Evolutionary conservation across 2,888 invertebrate genomes (phyloP), one percentile per base, ranked within the genome.

Genomic region (Beris morrisii): DNA sequence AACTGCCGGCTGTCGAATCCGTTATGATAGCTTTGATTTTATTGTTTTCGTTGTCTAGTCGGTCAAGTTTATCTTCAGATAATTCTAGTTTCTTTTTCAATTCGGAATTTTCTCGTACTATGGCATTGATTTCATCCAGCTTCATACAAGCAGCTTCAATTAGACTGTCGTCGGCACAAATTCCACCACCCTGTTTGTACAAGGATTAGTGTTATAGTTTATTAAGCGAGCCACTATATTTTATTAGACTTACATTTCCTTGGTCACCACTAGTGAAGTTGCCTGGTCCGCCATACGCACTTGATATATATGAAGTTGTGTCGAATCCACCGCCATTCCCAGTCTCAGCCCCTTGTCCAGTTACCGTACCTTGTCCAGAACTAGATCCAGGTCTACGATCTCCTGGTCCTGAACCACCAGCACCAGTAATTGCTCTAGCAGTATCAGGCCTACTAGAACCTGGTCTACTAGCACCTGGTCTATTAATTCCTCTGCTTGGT

Each of bases 21-120:
- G 59, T 31, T 12, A 64, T 15, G 12, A 67, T 65, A n/a, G 22
- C 28, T 57, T 65, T 68, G 15, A 68, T 65, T 61, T 48, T 56
- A 5, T 45, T 38, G 43, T 68, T 68, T 63, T 65, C 65, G 2
- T 61, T 22, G 22, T 50, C 15, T 5, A 63, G 12, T 30, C 2
- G 15, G 12, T 63, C 9, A 2, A 66, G 9, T 45, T 58, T 61
- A 30, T 68, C 68, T 12, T 53, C 13, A 12, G 68, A 68, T 43
- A 31, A 44, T 48, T 45, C 12, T 12, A 68, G 58, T 43, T 58
- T n/a, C 5, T 48, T 48, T 6, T 52, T 56, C 32, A 66, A 15
- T 32, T 54, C 31, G 7, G 53, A 4, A 52, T 68, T 66, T 32
- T 68, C 68, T 31, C 28, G 11, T 1, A 68, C 5, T 11, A 68